These are phyloP conservation scores for Chanos chanos DNA, from an alignment of 2,797 vertebrate genomes.

Conservation along the genomic window DNA sequence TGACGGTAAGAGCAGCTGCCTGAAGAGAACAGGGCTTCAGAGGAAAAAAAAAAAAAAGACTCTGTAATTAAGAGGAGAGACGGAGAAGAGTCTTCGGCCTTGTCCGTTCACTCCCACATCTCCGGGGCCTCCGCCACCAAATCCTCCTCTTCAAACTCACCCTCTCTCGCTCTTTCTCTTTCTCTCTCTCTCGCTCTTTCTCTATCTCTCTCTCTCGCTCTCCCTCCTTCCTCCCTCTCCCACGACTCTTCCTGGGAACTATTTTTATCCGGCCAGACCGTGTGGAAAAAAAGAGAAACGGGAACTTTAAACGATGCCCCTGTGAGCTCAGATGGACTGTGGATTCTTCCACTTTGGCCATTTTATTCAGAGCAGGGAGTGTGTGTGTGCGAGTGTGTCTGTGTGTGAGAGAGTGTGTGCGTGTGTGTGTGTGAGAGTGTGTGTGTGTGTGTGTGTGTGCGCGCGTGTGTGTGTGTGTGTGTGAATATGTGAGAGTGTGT, in stretches of 20 bases:
- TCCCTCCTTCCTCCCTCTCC: background rate
- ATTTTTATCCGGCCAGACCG: conserved; percentile 9
- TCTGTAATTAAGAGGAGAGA: too few relatives aligned
- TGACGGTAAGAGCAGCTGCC: too few relatives aligned
- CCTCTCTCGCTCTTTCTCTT: background rate
- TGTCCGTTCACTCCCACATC: too few relatives aligned
- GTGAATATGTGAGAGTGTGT: background rate
- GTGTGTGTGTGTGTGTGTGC: background rate
- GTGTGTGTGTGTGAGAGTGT: background rate
- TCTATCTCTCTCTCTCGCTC: background rate
- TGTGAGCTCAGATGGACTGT: background rate
- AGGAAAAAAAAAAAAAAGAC: too few relatives aligned
- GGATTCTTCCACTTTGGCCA: background rate
- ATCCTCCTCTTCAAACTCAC: conserved; percentile 2
- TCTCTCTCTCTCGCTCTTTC: background rate
- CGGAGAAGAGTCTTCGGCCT: too few relatives aligned
- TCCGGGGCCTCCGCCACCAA: background rate
- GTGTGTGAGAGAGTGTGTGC: too few relatives aligned
- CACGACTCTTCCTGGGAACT: background rate
- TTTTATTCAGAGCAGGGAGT: too few relatives aligned
- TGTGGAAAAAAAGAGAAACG: background rate
- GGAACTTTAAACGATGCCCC: background rate
- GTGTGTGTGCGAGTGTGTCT: background rate
- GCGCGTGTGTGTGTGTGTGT: background rate
- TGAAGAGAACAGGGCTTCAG: too few relatives aligned